Evolutionary conservation across 2,113 vertebrate genomes (phyloP).

Genomic region (Alexandromys fortis): DNA sequence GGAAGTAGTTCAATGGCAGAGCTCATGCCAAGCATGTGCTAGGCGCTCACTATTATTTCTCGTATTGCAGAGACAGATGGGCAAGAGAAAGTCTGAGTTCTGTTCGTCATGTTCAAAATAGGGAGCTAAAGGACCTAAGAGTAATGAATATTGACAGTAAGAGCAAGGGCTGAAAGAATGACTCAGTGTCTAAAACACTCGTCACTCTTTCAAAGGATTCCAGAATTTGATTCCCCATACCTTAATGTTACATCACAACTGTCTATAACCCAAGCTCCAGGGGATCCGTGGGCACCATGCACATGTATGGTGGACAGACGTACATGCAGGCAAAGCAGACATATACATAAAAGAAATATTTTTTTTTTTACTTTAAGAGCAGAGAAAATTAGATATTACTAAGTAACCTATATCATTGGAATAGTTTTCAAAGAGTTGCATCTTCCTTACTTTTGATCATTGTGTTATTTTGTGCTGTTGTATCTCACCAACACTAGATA

Average conservation of each 20-base stretch:
- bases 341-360: neutral
- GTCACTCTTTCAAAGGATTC: neutral
- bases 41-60: neutral
- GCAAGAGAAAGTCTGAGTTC: neutral
- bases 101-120: neutral
- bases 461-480: neutral
- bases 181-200: neutral
- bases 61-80: neutral
- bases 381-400: constrained; percentile 15
- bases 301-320: neutral
- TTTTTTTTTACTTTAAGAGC: neutral
- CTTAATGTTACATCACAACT: neutral
- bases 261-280: neutral
- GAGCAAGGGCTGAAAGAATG: neutral
- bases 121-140: neutral
- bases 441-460: neutral
- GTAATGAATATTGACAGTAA: neutral
- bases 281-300: neutral
- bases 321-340: neutral
- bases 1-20: neutral
- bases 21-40: neutral
- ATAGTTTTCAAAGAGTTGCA: neutral
- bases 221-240: neutral
- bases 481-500: neutral
- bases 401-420: constrained; percentile 18